Conservation (phyloP, 2,113 vertebrate species). For the Sebastes schlegelii region DNA sequence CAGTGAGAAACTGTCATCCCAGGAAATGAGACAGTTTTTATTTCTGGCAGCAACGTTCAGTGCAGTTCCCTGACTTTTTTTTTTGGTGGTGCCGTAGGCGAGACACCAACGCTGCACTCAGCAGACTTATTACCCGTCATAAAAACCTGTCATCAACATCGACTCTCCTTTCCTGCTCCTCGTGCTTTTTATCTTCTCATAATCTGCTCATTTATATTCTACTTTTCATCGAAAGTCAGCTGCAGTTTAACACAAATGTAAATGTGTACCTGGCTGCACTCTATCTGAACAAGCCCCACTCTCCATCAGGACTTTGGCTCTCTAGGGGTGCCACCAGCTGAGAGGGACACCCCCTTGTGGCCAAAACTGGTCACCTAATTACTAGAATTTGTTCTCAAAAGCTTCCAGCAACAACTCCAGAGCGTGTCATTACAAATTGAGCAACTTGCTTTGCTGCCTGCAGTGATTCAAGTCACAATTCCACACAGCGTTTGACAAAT, state of each 20-base stretch:
- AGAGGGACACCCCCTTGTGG: conserved; percentile 7
- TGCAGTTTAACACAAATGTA: neutral
- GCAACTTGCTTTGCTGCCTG: neutral
- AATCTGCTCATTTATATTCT: neutral
- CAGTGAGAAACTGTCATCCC: neutral
- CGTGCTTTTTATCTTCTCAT: conserved; percentile 1
- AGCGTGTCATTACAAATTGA: neutral
- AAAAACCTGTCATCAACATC: conserved; percentile 6
- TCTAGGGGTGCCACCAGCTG: neutral
- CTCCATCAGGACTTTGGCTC: neutral
- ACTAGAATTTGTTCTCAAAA: neutral
- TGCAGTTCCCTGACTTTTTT: neutral
- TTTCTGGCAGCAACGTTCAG: conserved; percentile 9
- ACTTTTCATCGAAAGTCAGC: neutral
- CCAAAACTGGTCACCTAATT: neutral
- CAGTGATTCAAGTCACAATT: conserved; percentile 16
- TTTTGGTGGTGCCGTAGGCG: neutral
- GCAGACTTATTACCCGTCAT: conserved; percentile 1
- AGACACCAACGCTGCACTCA: neutral
- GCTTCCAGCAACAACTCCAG: neutral
- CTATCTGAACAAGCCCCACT: neutral
- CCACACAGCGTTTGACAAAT: conserved; percentile 32
- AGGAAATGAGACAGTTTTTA: conserved; percentile 33
- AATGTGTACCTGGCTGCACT: neutral
- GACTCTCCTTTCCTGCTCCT: no score